These are phyloP conservation scores for Macrophya alboannulata DNA, from an alignment of 2,888 invertebrate species.

Conservation along the genomic window DNA sequence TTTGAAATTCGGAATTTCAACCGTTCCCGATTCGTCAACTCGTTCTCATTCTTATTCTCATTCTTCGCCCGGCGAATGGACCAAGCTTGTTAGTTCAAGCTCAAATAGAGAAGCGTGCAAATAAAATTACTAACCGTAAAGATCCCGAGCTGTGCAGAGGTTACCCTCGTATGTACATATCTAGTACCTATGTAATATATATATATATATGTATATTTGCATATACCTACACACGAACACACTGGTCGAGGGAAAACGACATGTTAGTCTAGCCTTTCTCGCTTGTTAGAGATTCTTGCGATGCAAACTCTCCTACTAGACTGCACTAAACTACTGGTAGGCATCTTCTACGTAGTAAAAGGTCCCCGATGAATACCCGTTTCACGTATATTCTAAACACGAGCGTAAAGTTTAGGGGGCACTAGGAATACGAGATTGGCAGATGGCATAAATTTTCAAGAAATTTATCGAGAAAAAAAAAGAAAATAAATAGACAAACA, in stretches of 20 bases:
- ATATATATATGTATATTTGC: neutral
- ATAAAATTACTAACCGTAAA: conserved; percentile 39
- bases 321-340: too few species aligned
- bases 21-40: neutral
- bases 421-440: neutral
- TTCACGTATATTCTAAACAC: conserved; percentile 36
- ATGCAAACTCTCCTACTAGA: too few species aligned
- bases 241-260: neutral
- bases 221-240: conserved; percentile 1
- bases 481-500: neutral
- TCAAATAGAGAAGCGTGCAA: neutral
- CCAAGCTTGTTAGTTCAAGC: conserved; percentile 27
- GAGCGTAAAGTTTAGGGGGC: neutral
- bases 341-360: neutral
- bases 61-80: neutral
- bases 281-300: conserved; percentile 8
- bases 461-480: neutral
- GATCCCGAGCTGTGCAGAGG: neutral
- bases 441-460: neutral
- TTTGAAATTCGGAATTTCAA: too few species aligned
- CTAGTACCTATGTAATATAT: too few species aligned
- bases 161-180: neutral
- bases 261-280: neutral
- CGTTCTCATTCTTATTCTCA: neutral
- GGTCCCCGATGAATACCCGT: conserved; percentile 34